Evolutionary conservation across 2,888 invertebrate genomes (phyloP), one percentile per base, ranked within the genome.

Genomic region (Limnephilus marmoratus): DNA sequence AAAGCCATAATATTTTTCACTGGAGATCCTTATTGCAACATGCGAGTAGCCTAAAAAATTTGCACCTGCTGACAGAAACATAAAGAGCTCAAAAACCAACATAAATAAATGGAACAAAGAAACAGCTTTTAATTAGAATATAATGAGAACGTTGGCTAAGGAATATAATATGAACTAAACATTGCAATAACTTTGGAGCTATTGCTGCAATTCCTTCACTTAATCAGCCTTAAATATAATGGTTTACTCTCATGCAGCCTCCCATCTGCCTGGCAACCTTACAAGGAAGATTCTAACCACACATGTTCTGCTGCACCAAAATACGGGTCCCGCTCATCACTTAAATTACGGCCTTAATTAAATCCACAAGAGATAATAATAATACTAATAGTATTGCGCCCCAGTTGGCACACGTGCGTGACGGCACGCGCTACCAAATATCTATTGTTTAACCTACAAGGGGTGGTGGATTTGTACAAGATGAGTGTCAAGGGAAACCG

Each of bases 291-390:
- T 82, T 82, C 31, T 3, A 18, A 18, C 82, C 82, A 82, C 15
- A 34, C 18, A 15, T 34, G 34, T 34, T 82, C 82, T 29, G 49
- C n/a, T 45, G 49, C 86, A 29, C 41, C 49, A 85, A 49, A 13
- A n/a, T 49, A 87, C 29, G 88, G 88, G 9, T 83, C 3, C 68
- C 31, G 34, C 49, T 31, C 31, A 37, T 34, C n/a, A 49, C 89
- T 82, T 91, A 68, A 91, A 89, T 91, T 89, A 89, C 80, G 11
- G 34, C 15, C n/a, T 49, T 89, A 89, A 91, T 91, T 91, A 91
- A 91, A 91, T 89, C 89, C 83, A 89, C 91, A 89, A 53, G 89
- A 89, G 83, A 90, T 90, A 90, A 81, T 81, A 90, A 82, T 85
- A 90, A 45, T 83, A 41, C 7, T 41, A 45, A 45, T 45, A 45